These are phyloP conservation scores for Phalacrocorax brasilianus DNA, from an alignment of 2,113 vertebrate genomes.

Conservation along the genomic window DNA sequence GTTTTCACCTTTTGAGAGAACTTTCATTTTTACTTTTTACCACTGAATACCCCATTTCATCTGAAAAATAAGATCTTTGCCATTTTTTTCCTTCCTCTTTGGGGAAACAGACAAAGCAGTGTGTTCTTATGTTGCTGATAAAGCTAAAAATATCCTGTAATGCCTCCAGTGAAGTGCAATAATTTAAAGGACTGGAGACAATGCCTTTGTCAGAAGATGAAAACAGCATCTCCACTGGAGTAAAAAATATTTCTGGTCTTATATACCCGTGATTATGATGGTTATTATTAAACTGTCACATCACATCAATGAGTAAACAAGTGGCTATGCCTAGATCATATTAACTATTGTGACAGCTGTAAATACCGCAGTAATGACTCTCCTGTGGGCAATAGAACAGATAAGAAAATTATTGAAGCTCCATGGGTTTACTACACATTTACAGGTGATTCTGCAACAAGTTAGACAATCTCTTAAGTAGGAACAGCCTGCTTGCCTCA, in stretches of 20 bases:
- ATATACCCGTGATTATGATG: neutral
- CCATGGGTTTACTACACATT: neutral
- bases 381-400: neutral
- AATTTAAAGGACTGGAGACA: neutral
- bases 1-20: neutral
- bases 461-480: neutral
- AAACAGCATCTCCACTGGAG: neutral
- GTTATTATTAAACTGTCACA: constrained; percentile 43
- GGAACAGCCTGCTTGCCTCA: neutral
- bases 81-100: neutral
- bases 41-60: neutral
- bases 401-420: constrained; percentile 19
- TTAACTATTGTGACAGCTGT: constrained; percentile 40
- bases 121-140: neutral
- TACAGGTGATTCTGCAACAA: neutral
- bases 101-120: neutral
- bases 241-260: neutral
- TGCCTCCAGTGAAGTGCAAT: neutral
- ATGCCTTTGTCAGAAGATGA: neutral
- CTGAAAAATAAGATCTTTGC: neutral
- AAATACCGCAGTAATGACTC: neutral
- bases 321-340: neutral
- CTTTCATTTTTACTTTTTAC: neutral
- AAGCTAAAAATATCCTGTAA: neutral
- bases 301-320: constrained; percentile 21